Evolutionary conservation across 2,888 invertebrate species (phyloP), one percentile per base, ranked within the genome.

Genomic region (Patella caerulea): DNA sequence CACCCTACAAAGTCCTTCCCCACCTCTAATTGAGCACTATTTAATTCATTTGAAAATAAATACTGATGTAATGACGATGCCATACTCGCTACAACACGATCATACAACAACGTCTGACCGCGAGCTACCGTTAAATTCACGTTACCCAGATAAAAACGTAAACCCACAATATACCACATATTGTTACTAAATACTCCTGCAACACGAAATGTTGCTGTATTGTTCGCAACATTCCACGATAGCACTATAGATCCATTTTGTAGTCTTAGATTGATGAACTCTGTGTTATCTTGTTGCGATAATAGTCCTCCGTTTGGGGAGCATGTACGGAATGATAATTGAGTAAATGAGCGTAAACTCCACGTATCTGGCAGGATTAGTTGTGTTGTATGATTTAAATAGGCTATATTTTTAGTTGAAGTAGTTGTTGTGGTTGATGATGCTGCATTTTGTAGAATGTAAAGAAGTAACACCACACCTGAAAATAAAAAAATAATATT

Each of bases 1-100:
- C 86, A 86, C 2, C 86, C 86, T 14, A 83, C 83, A 75, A 79
- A 85, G 12, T 76, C 76, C n/a, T 73, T 72, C 15, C 86, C 86
- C 34, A 86, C 82, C 65, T 45, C 52, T n/a, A 74, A 52, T 19
- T 74, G 29, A n/a, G 19, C 53, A 15, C 74, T 69, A 17, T 34
- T 45, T 19, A 74, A 56, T 53, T 69, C 52, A 45, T 65, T 52
- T 52, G 53, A 53, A 53, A 74, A 74, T 74, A 74, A 74, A 74
- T 74, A 74, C 17, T 59, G 52, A 34, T 65, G 52, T 45, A 45
- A 45, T 45, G 45, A 45, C n/a, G 59, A n/a, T 17, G 74, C 24
- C 53, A 53, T 65, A 74, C 69, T 74, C 2, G 74, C 74, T 24
- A 74, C 65, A 69, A 69, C 52, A 65, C 65, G 19, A 24, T 19